phyloP scores from a whole-genome alignment of 2,113 vertebrate genomes.

The Anarhynchus alexandrinus region DNA sequence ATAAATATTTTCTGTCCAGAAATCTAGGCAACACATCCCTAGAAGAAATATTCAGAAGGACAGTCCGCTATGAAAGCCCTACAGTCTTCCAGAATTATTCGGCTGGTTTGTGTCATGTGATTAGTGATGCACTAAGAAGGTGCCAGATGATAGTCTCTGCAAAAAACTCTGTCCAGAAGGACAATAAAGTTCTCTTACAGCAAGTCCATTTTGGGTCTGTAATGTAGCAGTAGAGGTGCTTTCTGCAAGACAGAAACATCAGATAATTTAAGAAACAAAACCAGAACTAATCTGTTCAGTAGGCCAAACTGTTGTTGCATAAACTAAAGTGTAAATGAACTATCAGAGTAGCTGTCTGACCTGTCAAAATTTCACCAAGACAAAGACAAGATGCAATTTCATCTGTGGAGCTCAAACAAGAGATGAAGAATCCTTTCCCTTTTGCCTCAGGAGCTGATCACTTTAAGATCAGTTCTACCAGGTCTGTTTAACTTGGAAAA shows the following conservation, averaged over 20 bases:
- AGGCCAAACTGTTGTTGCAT: neutral
- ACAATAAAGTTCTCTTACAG: slow-evolving; percentile 86
- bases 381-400: neutral
- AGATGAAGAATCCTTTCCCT: neutral
- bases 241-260: slow-evolving; percentile 81
- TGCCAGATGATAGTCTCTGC: slow-evolving; percentile 87
- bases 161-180: slow-evolving; percentile 80
- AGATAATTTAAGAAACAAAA: neutral
- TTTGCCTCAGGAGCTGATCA: neutral
- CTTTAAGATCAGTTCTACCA: neutral
- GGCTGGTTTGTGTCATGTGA: slow-evolving; percentile 75
- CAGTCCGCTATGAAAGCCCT: slow-evolving; percentile 46
- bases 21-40: slow-evolving; percentile 58
- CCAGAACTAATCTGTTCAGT: neutral
- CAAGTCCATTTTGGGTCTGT: slow-evolving; percentile 99
- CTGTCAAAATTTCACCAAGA: neutral
- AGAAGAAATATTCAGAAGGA: slow-evolving; percentile 40
- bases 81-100: slow-evolving; percentile 67
- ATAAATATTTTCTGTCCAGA: slow-evolving; percentile 89
- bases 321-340: neutral
- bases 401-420: neutral
- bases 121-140: slow-evolving; percentile 76
- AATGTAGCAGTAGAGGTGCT: slow-evolving; percentile 98
- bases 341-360: neutral
- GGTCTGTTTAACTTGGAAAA: neutral